Percentiles rank a stretch among this genome's conserved stretches.
These are phyloP conservation scores for Spatula clypeata DNA, from an alignment of 2,797 vertebrate genomes.

Conservation along the genomic window DNA sequence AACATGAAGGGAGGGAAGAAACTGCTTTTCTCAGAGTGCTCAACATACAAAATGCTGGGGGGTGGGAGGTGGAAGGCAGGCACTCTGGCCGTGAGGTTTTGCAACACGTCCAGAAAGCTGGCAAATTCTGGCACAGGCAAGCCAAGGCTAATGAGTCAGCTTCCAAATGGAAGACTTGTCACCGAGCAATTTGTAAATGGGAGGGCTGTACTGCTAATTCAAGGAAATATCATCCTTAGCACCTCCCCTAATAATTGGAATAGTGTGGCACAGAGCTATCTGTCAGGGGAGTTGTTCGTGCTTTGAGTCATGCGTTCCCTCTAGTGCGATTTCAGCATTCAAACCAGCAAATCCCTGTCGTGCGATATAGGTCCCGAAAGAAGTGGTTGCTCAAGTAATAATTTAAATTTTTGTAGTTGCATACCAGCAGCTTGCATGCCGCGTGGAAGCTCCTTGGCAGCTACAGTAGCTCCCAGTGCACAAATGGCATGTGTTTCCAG, in stretches of 20 bases:
- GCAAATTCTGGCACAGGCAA: slow-evolving; percentile 30
- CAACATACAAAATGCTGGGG: not conserved
- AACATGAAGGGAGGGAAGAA: not conserved
- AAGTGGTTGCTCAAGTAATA: not conserved
- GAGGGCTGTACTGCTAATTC: slow-evolving; percentile 47
- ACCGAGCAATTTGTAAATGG: slow-evolving; percentile 51
- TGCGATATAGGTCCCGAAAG: not conserved
- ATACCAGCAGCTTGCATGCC: not conserved
- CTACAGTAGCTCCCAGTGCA: not conserved
- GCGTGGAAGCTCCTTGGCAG: not conserved
- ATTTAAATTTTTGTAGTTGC: not conserved
- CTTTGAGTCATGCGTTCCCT: not conserved
- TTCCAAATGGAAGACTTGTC: slow-evolving; percentile 52
- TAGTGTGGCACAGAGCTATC: not conserved
- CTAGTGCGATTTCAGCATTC: not conserved
- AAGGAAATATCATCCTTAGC: slow-evolving; percentile 12
- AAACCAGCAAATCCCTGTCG: not conserved
- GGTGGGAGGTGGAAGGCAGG: not conserved
- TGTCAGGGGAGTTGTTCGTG: not conserved
- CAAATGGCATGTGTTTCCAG: not conserved
- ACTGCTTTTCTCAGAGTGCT: not conserved
- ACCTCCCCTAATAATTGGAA: slow-evolving; percentile 43
- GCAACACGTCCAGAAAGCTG: slow-evolving; percentile 14
- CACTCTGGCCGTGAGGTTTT: slow-evolving; percentile 36
- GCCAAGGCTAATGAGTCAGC: slow-evolving; percentile 33